Base-by-base conservation (phyloP, 2,113 vertebrate species). In the Plotosus lineatus region DNA sequence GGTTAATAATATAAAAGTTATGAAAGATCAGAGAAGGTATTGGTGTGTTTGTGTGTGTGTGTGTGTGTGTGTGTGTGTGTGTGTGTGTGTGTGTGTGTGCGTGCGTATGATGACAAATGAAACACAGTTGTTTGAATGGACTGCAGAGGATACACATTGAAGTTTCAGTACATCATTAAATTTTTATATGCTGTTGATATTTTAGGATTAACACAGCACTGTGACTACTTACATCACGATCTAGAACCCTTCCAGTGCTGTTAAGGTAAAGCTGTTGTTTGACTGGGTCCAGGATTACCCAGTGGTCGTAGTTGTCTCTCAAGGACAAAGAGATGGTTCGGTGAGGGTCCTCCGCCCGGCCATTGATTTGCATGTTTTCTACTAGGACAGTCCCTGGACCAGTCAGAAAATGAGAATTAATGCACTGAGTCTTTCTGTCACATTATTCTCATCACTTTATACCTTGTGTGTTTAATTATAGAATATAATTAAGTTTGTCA, bases 361-460 rank as follows among this genome's bases (percentile, higher is more conserved):
- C 98, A 79, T 98, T 98, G 87, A 99, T 99, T 89, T 98, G 94
- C 97, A 99, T 98, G 83, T 95, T 97, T 88, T 97, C 97, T 89
- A 99, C 96, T 88, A 99, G 85, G 86, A 99, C 89, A 0, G 98
- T 99, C 88, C 98, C 98, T 99, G 91, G 9, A 86, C 23, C 26
- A 84, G 90, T 85, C 80, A 0, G 56, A 89, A 75, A 69, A 6
- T 12, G 14, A 71, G 51, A 42, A 69, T 53, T 31, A 79, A 14
- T 42, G 1, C 14, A 23, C 23, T 21, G 2, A 51, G 53, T 58
- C 51, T 58, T 60, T 38, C 14, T 38, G 19, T 53, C n/a, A 50
- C 9, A 7, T 36, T 51, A 19, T 74, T 50, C 2, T 56, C 71
- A n/a, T 73, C 42, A n/a, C 26, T 28, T 42, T 51, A 15, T 21